Evolutionary conservation across 1,140 invertebrate genomes (phyloP), one percentile per base, ranked within the genome.

Genomic region (Wiebesia pumilae): DNA sequence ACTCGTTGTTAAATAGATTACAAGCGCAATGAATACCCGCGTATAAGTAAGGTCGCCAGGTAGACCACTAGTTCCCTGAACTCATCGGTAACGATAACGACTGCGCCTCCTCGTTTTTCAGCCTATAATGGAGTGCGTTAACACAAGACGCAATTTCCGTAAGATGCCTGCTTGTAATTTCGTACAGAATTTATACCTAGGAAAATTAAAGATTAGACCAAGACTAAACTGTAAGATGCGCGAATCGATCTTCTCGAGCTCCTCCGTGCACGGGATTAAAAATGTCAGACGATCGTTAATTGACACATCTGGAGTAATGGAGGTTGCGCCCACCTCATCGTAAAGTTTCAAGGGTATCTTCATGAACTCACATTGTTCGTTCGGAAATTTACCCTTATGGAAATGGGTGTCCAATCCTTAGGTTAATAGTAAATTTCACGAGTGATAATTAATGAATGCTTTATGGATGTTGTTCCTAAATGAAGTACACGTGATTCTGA

Each of bases 51-150:
- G 78, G 71, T 81, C 65, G 75, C 38, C 30, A 47, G 38, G 35
- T n/a, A 30, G 9, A 43, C 81, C 87, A 77, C 84, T 58, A 85
- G 87, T 88, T 91, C 88, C 87, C 89, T 73, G 88, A 90, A 90
- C 89, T 90, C 91, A 90, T 92, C 90, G 88, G 89, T 90, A 89
- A 90, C 89, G 88, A 90, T 89, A 91, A 91, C 89, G 88, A 89
- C 88, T 80, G 43, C 43, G 40, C 81, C 47, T 75, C 47, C 62
- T 24, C 77, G 7, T 9, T 33, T 12, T n/a, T 47, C 43, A 7
- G 14, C n/a, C 67, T 84, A 90, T 93, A 92, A 93, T 93, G 90
- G 91, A 93, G 92, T 92, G 90, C 89, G 90, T 92, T 92, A 93
- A 93, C 91, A 91, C 89, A 75, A 82, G 89, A 91, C 90, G 90